Evolutionary conservation across 2,113 vertebrate genomes (phyloP).

Genomic region (Epinephelus cyanopodus): DNA sequence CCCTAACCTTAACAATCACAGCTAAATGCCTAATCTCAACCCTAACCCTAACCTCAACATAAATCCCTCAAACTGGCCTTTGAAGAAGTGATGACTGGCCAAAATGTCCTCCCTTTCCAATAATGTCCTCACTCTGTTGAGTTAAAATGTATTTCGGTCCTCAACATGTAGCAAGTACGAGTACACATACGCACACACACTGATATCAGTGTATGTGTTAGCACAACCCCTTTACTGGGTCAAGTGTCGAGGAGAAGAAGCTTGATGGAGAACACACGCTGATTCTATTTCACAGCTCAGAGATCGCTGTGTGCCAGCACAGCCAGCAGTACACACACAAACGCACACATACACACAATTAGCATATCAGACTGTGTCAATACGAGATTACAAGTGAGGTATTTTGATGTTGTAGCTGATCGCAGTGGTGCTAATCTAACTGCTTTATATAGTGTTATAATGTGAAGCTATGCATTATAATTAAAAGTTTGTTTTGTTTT

Average conservation of each 20-base stretch:
- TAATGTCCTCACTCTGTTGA: no score
- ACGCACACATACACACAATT: not conserved
- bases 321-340: not conserved
- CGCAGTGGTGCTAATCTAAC: not conserved
- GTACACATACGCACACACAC: not conserved
- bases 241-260: slow-evolving; percentile 28
- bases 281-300: slow-evolving; percentile 61
- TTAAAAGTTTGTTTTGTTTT: slow-evolving; percentile 3
- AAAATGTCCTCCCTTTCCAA: no score
- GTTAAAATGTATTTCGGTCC: no score
- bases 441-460: not conserved
- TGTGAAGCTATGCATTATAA: not conserved
- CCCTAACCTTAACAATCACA: no score
- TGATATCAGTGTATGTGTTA: not conserved
- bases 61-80: no score
- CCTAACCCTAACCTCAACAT: no score
- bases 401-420: not conserved
- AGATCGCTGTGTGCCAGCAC: not conserved
- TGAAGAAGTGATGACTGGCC: no score
- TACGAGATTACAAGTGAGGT: no score
- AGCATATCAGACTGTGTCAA: no score
- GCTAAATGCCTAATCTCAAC: no score
- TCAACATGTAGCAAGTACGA: no score
- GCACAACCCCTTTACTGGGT: not conserved
- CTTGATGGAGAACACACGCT: slow-evolving; percentile 7